phyloP scores from a whole-genome alignment of 2,113 vertebrate genomes.

The Pelobates fuscus region DNA sequence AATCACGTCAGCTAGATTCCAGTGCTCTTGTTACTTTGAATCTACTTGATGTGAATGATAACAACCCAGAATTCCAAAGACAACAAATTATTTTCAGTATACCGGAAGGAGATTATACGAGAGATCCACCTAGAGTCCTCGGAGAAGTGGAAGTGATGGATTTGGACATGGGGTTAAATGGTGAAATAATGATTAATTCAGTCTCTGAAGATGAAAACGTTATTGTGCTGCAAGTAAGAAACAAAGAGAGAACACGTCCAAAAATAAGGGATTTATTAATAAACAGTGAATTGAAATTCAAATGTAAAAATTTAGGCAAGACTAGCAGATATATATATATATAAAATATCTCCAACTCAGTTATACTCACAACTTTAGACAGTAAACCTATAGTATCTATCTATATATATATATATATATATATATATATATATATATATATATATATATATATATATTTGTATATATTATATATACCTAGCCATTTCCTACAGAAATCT shows the following conservation, averaged over 20 bases:
- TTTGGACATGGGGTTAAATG: constrained; percentile 68
- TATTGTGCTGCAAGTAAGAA: constrained; percentile 65
- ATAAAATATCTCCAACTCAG: no score
- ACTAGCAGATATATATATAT: no score
- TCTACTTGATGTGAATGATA: constrained; percentile 77
- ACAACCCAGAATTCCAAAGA: constrained; percentile 71
- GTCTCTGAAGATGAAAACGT: constrained; percentile 59
- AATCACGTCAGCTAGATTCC: constrained; percentile 58
- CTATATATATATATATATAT: no score
- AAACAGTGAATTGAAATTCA: no score
- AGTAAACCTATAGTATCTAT: no score
- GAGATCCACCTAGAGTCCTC: constrained; percentile 45
- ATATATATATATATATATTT: no score
- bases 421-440: no score
- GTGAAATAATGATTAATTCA: constrained; percentile 60
- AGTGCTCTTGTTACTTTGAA: constrained; percentile 69
- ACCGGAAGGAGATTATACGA: constrained; percentile 62
- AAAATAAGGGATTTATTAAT: no score
- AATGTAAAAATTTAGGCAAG: no score
- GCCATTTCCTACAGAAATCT: no score
- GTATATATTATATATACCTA: no score
- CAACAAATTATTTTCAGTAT: constrained; percentile 58
- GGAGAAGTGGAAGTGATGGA: constrained; percentile 62
- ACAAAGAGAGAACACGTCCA: background rate
- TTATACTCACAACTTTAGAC: no score